Conservation (phyloP, 2,888 invertebrate species). For the Acholoe squamosa region DNA sequence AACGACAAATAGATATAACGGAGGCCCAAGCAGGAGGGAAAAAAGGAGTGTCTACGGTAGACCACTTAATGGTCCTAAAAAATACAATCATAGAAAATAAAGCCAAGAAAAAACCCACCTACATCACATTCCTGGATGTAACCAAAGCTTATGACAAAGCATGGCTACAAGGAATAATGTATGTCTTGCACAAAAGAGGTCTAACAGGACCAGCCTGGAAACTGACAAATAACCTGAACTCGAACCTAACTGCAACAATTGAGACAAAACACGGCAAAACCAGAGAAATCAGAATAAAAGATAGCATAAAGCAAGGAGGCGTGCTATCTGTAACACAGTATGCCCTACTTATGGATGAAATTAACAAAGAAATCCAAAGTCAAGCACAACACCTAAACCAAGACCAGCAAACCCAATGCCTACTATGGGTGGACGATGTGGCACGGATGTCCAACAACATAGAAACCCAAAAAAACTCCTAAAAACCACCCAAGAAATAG, state of each 20-base stretch:
- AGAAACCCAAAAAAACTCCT: background rate
- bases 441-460: background rate
- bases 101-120: background rate
- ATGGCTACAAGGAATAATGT: constrained; percentile 16
- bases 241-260: background rate
- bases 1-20: background rate
- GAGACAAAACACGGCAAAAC: constrained; percentile 15
- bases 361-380: background rate
- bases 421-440: constrained; percentile 45
- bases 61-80: background rate
- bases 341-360: constrained; percentile 39
- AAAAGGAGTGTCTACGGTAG: background rate
- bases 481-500: background rate
- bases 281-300: background rate
- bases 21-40: background rate
- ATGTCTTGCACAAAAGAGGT: constrained; percentile 25
- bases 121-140: constrained; percentile 44
- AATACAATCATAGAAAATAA: background rate
- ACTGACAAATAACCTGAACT: background rate
- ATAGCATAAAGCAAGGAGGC: constrained; percentile 53
- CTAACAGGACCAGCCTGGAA: background rate
- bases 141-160: constrained; percentile 45
- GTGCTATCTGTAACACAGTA: constrained; percentile 15
- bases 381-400: background rate
- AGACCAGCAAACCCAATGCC: background rate